Base-by-base conservation (phyloP, 2,113 vertebrate species). In the Synodontis membranacea region DNA sequence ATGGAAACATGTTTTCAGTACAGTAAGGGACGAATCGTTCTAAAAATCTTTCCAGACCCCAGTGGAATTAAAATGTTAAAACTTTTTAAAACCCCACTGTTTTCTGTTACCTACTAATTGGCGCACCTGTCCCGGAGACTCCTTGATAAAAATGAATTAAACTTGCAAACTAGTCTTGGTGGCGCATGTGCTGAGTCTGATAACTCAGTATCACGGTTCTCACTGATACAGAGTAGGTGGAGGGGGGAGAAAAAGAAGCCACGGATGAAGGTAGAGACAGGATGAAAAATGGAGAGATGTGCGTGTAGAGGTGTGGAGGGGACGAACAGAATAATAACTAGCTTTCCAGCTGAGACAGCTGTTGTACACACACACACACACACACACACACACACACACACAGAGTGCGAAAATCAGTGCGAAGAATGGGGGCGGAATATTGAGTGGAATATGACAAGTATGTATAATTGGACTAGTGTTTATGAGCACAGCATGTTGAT, bases 61-160 rank as follows among this genome's bases (percentile, higher is more conserved):
- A 60, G 89, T 72, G 89, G 93, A 93, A 93, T 94, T 92, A 93
- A 94, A 94, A 93, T 89, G 78, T 93, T 94, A 93, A 94, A 94
- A 94, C 93, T 11, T 90, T 90, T 91, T 91, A n/a, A n/a, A n/a
- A 90, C 92, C 92, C 91, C 88, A 79, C 68, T 93, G 92, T 94
- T 94, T 94, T 95, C 92, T 93, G 94, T 95, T 94, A 94, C 94
- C 92, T 92, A 91, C 92, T 94, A 94, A 95, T 94, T 95, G 93
- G 94, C 91, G 93, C 94, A 94, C 94, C 94, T 94, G 93, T 92
- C 94, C 90, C 91, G 88, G 90, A 90, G 94, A 90, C 93, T 93
- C 91, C 93, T 95, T 94, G 94, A 96, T 95, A 95, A 94, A 94
- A 94, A 94, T 94, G 28, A 93, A 95, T 95, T 94, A 94, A 92